Evolutionary conservation across 2,113 vertebrate species (phyloP).

Genomic region (Psephotus haematonotus): DNA sequence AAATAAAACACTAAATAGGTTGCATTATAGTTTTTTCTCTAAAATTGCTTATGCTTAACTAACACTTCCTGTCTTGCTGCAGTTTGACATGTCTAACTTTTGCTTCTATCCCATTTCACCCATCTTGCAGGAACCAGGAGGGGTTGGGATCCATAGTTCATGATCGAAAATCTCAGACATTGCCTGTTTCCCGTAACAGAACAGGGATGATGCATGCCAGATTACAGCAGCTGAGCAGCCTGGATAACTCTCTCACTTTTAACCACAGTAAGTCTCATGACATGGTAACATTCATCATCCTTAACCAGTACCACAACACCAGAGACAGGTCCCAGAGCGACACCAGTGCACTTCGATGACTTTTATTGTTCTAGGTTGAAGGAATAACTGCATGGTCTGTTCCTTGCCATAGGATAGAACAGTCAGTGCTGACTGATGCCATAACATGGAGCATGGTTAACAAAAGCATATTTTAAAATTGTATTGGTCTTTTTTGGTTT

Average conservation of each 20-base stretch:
- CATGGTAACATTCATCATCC: constrained; percentile 67
- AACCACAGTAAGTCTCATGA: constrained; percentile 96
- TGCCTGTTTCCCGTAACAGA: constrained; percentile 99
- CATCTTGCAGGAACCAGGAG: constrained; percentile 95
- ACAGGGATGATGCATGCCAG: constrained; percentile 98
- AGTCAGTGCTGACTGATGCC: constrained; percentile 33
- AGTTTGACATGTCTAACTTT: constrained; percentile 83
- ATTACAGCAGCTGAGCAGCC: constrained; percentile 99
- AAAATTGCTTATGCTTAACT: constrained; percentile 73
- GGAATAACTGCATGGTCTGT: constrained; percentile 4
- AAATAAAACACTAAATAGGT: constrained; percentile 19
- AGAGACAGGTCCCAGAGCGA: constrained; percentile 64
- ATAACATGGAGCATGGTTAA: constrained; percentile 65
- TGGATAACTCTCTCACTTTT: constrained; percentile 99
- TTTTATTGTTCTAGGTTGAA: constrained; percentile 69
- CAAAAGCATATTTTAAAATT: neutral
- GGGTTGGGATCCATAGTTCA: constrained; percentile 96
- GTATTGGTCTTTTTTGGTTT: neutral
- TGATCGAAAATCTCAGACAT: constrained; percentile 99
- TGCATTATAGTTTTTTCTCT: constrained; percentile 2
- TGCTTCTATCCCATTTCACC: constrained; percentile 90
- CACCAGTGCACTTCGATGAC: constrained; percentile 63
- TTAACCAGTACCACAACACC: constrained; percentile 72
- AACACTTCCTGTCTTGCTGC: constrained; percentile 77
- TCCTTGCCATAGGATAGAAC: constrained; percentile 24